A percentile compares a stretch with the other conserved stretches of the same genome.
These are phyloP conservation scores for Otolemur garnettii DNA, from an alignment of 2,113 vertebrate genomes.

Conservation along the genomic window DNA sequence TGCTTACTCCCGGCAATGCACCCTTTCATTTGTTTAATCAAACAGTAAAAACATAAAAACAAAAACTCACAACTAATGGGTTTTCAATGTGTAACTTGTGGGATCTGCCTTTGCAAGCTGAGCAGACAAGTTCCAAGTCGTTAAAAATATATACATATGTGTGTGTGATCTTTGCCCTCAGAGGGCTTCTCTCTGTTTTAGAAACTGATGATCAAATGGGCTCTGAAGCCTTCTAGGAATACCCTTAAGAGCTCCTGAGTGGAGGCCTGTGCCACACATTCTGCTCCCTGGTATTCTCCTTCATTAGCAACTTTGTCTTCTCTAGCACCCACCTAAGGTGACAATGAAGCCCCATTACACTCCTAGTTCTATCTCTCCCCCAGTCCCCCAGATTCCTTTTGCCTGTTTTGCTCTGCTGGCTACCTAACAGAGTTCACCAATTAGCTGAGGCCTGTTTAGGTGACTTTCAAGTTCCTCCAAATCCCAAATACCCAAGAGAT, in stretches of 20 bases:
- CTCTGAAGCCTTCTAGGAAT: constrained; percentile 16
- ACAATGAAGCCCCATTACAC: not conserved
- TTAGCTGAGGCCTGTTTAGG: not conserved
- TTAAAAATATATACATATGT: not conserved
- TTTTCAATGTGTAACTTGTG: constrained; percentile 15
- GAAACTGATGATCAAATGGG: constrained; percentile 19
- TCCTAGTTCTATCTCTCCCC: constrained; percentile 14
- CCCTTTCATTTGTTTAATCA: not conserved
- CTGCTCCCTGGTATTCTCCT: not conserved
- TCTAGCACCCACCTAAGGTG: not conserved
- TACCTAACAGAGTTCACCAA: constrained; percentile 5
- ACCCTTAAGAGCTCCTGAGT: not conserved
- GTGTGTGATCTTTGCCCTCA: not conserved
- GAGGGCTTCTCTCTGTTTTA: constrained; percentile 6
- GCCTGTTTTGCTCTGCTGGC: constrained; percentile 52
- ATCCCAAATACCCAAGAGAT: not conserved
- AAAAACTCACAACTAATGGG: not conserved
- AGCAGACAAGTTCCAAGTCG: not conserved
- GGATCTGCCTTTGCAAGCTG: not conserved
- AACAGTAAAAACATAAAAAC: constrained; percentile 10
- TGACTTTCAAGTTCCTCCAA: constrained; percentile 14
- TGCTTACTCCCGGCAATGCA: not conserved
- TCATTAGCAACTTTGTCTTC: constrained; percentile 28
- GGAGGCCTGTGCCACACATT: constrained; percentile 26
- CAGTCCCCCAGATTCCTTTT: constrained; percentile 22